Evolutionary conservation across 2,113 vertebrate species (phyloP).

Genomic region (Ceuthmochares aereus): DNA sequence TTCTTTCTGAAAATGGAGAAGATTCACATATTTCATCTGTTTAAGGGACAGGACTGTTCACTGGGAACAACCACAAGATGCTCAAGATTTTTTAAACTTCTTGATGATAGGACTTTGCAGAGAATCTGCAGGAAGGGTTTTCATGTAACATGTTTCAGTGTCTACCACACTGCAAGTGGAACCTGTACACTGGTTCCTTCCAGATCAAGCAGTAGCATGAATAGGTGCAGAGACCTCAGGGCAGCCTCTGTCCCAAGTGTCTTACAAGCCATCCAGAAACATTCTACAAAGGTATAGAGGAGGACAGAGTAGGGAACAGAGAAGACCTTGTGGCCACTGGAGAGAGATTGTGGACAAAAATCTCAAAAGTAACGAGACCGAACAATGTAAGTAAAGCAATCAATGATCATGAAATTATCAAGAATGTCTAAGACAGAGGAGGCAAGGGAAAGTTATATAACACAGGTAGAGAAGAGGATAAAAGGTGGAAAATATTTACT

Average conservation of each 20-base stretch:
- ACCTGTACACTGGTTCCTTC: background rate
- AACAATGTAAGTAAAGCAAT: background rate
- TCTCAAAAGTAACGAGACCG: background rate
- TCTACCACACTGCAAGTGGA: background rate
- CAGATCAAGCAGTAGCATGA: background rate
- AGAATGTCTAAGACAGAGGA: background rate
- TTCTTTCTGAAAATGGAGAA: background rate
- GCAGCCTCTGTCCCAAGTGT: background rate
- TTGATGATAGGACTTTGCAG: rapidly evolving
- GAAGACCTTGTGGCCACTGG: background rate
- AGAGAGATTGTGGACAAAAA: background rate
- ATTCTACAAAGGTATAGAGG: background rate
- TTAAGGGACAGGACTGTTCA: background rate
- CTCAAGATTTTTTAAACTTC: background rate
- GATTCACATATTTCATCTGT: background rate
- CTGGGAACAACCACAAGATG: background rate
- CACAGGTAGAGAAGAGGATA: background rate
- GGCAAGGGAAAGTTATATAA: background rate
- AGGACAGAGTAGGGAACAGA: background rate
- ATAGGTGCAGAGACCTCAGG: background rate
- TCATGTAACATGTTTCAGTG: background rate
- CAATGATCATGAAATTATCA: background rate
- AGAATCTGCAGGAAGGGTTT: background rate
- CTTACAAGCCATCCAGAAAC: background rate
- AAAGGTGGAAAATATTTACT: background rate